Evolutionary conservation across 23 tunicate species (phyloP).

Genomic region (Ciona savignyi): DNA sequence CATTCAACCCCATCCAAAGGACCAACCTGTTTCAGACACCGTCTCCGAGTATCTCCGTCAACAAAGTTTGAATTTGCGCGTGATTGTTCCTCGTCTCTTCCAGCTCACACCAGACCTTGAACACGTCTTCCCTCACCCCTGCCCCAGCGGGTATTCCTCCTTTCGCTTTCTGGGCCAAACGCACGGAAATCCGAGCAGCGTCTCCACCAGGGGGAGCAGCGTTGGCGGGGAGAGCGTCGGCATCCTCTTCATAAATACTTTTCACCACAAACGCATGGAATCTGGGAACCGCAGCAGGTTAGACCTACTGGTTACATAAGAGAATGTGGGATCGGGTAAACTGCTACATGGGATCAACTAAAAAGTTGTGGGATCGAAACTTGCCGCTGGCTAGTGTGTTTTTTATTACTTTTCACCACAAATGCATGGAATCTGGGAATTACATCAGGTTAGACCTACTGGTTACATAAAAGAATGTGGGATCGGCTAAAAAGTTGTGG

Average conservation of each 20-base stretch:
- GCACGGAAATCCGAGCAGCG: constrained; percentile 31
- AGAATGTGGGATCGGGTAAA: no score
- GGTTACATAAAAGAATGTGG: no score
- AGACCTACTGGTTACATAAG: background rate
- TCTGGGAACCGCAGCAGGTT: constrained; percentile 1
- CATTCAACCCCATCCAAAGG: no score
- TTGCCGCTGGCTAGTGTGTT: no score
- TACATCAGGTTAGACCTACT: no score
- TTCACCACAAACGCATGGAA: constrained; percentile 92
- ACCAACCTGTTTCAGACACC: constrained; percentile 32
- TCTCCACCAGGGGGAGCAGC: constrained; percentile 84
- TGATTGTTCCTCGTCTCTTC: constrained; percentile 76
- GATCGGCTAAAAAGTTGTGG: no score
- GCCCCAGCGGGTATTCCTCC: constrained; percentile 84
- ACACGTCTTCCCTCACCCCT: constrained; percentile 90
- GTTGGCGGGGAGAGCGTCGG: constrained; percentile 53
- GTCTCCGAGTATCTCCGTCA: constrained; percentile 60
- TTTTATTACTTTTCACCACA: no score
- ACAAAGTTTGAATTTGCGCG: constrained; percentile 56
- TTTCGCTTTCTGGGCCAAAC: constrained; percentile 56
- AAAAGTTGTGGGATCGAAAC: no score
- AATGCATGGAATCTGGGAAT: no score
- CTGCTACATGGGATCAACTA: no score
- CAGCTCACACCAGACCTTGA: constrained; percentile 65
- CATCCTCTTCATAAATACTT: constrained; percentile 67